Base-by-base conservation (phyloP, 2,888 invertebrate species). In the Phoronis australis region DNA sequence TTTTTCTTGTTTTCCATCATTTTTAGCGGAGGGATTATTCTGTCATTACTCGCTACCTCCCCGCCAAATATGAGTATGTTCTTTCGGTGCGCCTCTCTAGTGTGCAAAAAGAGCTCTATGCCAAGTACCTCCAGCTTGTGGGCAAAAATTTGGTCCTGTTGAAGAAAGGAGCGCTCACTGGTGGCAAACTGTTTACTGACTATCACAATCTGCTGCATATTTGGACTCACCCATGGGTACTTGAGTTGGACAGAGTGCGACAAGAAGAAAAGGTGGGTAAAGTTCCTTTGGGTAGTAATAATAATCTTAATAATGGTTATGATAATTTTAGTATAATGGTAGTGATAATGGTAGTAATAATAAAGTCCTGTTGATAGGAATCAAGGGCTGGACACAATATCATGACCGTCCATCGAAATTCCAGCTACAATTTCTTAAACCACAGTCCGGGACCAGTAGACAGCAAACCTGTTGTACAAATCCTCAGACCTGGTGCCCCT, bases 51-150 rank as follows among this genome's bases (percentile, higher is more conserved):
- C 92, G 94, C 1, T 94, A 89, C 77, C 79, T 97, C 57, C 94
- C 95, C 4, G 90, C 92, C 0, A 97, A 97, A 78, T 85, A 89
- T 69, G 97, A 97, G 78, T 97, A 90, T 68, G 91, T 95, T 0
- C 80, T 97, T 45, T 88, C 87, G 65, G 84, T 95, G 15, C 84
- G 85, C 12, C 78, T 96, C 41, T 84, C 88, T 0, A 86, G 87
- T 4, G 78, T 86, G 15, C 95, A 96, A 78, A 81, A 84, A 45
- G 83, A 87, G 64, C 77, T 96, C 39, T 96, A 96, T 71, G 82
- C 82, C 53, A 79, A 84, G 68, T 90, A 88, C 68, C 75, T 90
- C 68, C 83, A 85, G 18, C 82, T 85, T 64, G 82, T 83, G 52
- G 83, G 46, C 15, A n/a, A 15, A 15, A 23, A 15, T 43, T 18